Conservation (phyloP, 1,140 invertebrate species). For the Drosophila busckii region DNA sequence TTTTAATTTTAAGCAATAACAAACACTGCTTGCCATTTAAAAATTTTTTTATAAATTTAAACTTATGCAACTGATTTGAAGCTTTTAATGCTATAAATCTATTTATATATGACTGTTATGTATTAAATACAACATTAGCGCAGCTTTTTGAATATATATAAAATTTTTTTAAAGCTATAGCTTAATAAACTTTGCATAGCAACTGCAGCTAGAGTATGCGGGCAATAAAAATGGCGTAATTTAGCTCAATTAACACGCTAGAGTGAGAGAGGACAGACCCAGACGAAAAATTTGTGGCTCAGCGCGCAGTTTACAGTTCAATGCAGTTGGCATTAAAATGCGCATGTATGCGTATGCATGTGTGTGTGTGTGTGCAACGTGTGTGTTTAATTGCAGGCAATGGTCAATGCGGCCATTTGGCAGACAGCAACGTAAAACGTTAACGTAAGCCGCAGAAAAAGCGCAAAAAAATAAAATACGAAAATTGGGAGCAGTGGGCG, state of each 20-base stretch:
- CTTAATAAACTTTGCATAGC: too few species aligned
- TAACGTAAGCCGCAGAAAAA: constrained; percentile 33
- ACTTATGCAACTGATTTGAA: too few species aligned
- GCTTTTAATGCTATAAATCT: too few species aligned
- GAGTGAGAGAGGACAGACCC: constrained; percentile 3
- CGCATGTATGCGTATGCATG: constrained; percentile 5
- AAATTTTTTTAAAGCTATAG: too few species aligned
- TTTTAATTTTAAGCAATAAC: too few species aligned
- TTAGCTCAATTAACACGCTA: constrained; percentile 75
- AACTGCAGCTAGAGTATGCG: too few species aligned
- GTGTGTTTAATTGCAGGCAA: constrained; percentile 68
- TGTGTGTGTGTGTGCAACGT: constrained; percentile 23
- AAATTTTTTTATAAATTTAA: too few species aligned
- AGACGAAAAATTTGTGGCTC: not conserved
- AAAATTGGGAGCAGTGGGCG: constrained; percentile 27
- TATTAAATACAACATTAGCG: too few species aligned
- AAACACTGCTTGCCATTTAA: too few species aligned
- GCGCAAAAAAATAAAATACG: constrained; percentile 27
- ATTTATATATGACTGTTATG: too few species aligned
- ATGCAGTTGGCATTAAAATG: constrained; percentile 20
- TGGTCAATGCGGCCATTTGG: constrained; percentile 49
- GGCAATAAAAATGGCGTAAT: constrained; percentile 58
- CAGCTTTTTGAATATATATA: too few species aligned
- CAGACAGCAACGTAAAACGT: constrained; percentile 48
- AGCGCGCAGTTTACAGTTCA: constrained; percentile 30